Evolutionary conservation across 2,113 vertebrate species (phyloP).

Genomic region (Oenanthe melanoleuca): DNA sequence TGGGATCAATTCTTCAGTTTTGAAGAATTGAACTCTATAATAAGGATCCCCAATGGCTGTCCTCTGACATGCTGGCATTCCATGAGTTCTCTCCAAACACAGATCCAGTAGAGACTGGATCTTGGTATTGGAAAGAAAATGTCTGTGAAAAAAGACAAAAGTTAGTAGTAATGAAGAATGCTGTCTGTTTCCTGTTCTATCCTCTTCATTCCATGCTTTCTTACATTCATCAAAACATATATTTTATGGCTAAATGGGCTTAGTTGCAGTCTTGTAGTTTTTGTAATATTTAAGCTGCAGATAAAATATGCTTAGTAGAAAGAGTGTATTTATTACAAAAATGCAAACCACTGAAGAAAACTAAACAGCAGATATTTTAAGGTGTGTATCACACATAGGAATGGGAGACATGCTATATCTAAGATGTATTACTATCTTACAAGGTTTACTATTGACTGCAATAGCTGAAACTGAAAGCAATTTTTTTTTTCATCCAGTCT

Average conservation of each 20-base stretch:
- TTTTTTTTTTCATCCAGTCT: neutral
- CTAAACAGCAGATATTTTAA: neutral
- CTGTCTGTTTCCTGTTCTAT: neutral
- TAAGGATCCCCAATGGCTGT: too few species aligned
- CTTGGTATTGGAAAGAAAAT: rapidly evolving
- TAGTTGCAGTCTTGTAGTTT: neutral
- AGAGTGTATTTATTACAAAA: neutral
- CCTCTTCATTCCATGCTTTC: neutral
- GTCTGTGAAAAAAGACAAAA: neutral
- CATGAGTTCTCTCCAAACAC: neutral
- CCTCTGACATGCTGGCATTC: neutral
- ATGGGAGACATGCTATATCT: neutral
- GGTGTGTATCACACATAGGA: neutral
- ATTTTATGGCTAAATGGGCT: neutral
- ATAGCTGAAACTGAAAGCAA: neutral
- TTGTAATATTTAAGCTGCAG: neutral
- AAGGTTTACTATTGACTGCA: neutral
- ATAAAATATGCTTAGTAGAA: neutral
- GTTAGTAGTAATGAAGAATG: neutral
- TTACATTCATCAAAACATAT: neutral
- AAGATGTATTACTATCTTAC: neutral
- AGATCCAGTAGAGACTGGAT: neutral
- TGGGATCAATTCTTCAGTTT: too few species aligned
- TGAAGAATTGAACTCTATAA: neutral
- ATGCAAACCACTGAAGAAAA: neutral